Conservation (phyloP, 2,797 vertebrate species). For the Fratercula arctica region DNA sequence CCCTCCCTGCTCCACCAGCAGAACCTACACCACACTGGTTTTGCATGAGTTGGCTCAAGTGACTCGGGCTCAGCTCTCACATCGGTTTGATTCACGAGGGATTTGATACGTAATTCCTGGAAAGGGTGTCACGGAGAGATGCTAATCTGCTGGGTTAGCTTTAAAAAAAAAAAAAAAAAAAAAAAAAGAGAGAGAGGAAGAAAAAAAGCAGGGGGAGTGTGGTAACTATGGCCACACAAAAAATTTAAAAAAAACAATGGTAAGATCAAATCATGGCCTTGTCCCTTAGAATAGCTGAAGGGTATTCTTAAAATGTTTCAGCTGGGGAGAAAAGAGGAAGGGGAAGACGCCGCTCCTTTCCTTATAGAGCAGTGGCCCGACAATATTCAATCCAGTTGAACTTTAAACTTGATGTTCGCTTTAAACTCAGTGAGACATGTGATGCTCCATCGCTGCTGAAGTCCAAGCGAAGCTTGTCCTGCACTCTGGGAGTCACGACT, state of each 20-base stretch:
- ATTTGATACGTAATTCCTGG: neutral
- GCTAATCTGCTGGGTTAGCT: neutral
- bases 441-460: neutral
- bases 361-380: neutral
- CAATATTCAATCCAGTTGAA: neutral
- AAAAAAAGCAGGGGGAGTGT: neutral
- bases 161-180: neutral
- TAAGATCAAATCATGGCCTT: neutral
- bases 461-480: neutral
- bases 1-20: neutral
- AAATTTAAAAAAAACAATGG: neutral
- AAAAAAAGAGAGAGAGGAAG: too few species aligned
- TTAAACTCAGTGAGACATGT: rapidly evolving
- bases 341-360: neutral
- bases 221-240: neutral
- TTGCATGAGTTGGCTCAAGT: neutral
- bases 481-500: rapidly evolving
- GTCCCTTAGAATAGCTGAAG: neutral
- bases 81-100: neutral
- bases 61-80: neutral
- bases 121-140: neutral
- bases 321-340: neutral
- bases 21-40: rapidly evolving
- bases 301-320: neutral
- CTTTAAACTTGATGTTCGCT: neutral